Conservation (phyloP, 2,113 vertebrate genomes). For the Ictidomys tridecemlineatus region DNA sequence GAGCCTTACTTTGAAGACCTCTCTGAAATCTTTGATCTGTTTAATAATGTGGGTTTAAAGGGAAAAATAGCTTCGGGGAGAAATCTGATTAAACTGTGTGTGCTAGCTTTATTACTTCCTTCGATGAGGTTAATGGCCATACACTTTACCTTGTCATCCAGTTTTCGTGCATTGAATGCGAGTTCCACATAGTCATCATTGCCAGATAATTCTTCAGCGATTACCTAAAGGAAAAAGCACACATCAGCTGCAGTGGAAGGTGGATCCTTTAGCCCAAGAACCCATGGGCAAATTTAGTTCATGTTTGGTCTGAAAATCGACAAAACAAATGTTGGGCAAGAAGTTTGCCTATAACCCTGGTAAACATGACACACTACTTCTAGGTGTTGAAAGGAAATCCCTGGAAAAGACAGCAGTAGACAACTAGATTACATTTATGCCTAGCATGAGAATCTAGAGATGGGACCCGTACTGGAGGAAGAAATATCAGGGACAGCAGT, state of each 20-base stretch:
- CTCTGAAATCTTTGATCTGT: slow-evolving; percentile 83
- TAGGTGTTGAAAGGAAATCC: not conserved
- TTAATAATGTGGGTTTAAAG: slow-evolving; percentile 80
- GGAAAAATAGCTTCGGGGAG: slow-evolving; percentile 73
- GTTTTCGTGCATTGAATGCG: slow-evolving; percentile 97
- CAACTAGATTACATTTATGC: not conserved
- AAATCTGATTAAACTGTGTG: slow-evolving; percentile 84
- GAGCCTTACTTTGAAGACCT: slow-evolving; percentile 74
- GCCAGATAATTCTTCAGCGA: slow-evolving; percentile 97
- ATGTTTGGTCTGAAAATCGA: not conserved
- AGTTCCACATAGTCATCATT: slow-evolving; percentile 98
- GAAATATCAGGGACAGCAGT: not conserved
- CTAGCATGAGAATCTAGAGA: not conserved
- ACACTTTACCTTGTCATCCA: slow-evolving; percentile 97
- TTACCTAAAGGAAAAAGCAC: slow-evolving; percentile 89
- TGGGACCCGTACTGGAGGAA: not conserved
- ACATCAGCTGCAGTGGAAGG: slow-evolving; percentile 35
- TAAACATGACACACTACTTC: not conserved
- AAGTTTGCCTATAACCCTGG: not conserved
- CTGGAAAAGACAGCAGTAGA: not conserved
- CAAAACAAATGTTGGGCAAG: not conserved
- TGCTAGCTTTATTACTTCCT: slow-evolving; percentile 78
- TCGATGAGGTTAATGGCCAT: slow-evolving; percentile 81
- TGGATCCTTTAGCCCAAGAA: not conserved
- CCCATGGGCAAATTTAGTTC: not conserved